Base-by-base conservation (phyloP, 2,888 invertebrate species). In the Meteorus cinctellus region DNA sequence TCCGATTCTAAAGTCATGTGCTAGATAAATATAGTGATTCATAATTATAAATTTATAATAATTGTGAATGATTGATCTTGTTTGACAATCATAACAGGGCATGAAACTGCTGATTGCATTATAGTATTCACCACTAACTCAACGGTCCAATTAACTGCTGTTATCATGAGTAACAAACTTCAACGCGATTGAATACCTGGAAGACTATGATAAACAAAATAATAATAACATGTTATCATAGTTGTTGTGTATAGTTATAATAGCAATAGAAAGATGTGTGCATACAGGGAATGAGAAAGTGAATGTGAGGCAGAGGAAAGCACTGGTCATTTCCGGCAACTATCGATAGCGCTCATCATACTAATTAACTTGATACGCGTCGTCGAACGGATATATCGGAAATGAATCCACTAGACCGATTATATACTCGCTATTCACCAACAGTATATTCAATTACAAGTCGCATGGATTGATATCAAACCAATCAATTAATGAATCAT, bases 51-150 rank as follows among this genome's bases (percentile, higher is more conserved):
- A 12, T 41, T 41, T 41, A 19, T 55, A 24, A 55, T 55, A n/a
- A 19, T 19, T 5, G 10, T 4, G 4, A 55, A 55, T 55, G n/a
- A 55, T 77, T 76, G 74, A 78, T 76, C 79, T 75, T 78, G 72
- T 79, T 76, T 74, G 74, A 76, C 73, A 78, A 79, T 76, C 78
- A 78, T 71, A 71, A 62, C 55, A 60, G 72, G 77, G 59, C 73
- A 72, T 75, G 66, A 63, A 63, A 70, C 66, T 69, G 71, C 65
- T 74, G 67, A 62, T 69, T 31, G 24, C 70, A 65, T 19, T 62
- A 62, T 29, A 65, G n/a, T 69, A 48, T 19, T 6, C 27, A 31
- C 31, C 63, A 31, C 72, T 65, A 36, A 34, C 73, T 69, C 68
- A 72, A 72, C 55, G 62, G 41, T 68, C n/a, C 55, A 75, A 62